Base-by-base conservation (phyloP, 2,113 vertebrate species). In the Platysteira castanea region DNA sequence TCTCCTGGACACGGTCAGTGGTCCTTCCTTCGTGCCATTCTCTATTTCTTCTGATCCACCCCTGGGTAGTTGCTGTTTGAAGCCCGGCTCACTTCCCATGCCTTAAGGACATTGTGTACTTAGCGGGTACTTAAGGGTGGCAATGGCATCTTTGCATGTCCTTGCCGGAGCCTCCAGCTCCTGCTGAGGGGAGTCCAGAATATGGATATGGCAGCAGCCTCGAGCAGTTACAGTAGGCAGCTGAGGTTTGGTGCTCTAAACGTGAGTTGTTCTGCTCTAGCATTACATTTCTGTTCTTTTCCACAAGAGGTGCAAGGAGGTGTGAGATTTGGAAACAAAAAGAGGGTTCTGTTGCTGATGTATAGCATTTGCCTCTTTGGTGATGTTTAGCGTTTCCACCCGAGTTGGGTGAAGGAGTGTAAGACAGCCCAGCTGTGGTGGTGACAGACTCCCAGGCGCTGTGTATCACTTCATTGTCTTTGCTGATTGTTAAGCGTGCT, bases 141-240 rank as follows among this genome's bases (percentile, higher is more conserved):
- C 19, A 33, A 6, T 56, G 31, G 8, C 19, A 33, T 8, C 12
- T 9, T 22, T 33, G 7, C 20, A 19, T 7, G 26, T 7, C 14
- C 47, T 39, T 39, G 27, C 14, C 20, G 2, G 4, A 5, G 26
- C 13, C 14, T 4, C 5, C 53, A 33, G 53, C 19, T 20, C 31
- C 21, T 56, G 31, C 53, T 33, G 4, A 1, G 2, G 6, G 1
- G 2, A 0, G 3, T 39, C 0, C 20, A 22, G 10, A 9, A 31
- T 13, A 16, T 7, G 7, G 3, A 4, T 22, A 9, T 22, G 11
- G 10, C 8, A 15, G 7, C 33, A 14, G 9, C 9, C 6, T 15
- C 3, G 24, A 14, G 33, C 9, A 11, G 3, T 21, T 50, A 6
- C 7, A 10, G n/a, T 37, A 21, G 46, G 5, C 4, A 63, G 27